Conservation (phyloP, 1,140 invertebrate genomes). For the Helicoverpa zea region DNA sequence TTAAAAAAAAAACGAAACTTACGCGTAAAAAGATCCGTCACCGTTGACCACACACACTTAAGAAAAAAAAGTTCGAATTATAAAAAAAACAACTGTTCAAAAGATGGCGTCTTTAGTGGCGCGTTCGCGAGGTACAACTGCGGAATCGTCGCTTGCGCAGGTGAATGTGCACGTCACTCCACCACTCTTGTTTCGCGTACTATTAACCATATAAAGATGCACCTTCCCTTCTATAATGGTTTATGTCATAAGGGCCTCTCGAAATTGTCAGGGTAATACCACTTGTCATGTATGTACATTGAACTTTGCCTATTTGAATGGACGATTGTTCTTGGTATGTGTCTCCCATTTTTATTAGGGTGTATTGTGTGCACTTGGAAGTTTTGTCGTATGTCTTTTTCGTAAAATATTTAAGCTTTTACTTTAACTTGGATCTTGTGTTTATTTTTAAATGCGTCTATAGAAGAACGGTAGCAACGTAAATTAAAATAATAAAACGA, state of each 20-base stretch:
- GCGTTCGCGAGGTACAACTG: slow-evolving; percentile 73
- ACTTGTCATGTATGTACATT: slow-evolving; percentile 74
- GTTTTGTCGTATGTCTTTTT: neutral
- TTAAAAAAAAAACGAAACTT: slow-evolving; percentile 63
- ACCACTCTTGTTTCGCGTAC: slow-evolving; percentile 75
- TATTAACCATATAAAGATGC: slow-evolving; percentile 60
- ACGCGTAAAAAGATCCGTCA: slow-evolving; percentile 60
- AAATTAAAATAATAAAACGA: no score
- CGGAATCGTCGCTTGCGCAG: slow-evolving; percentile 73
- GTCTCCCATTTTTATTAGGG: slow-evolving; percentile 69
- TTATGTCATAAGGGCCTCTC: slow-evolving; percentile 57
- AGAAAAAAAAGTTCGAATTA: slow-evolving; percentile 58
- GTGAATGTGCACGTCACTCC: slow-evolving; percentile 78
- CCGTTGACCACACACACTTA: slow-evolving; percentile 71
- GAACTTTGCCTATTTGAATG: slow-evolving; percentile 78
- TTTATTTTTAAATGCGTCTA: no score
- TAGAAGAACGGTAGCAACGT: no score
- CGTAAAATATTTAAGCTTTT: neutral
- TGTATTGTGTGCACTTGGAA: slow-evolving; percentile 5
- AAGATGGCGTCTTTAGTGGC: slow-evolving; percentile 63
- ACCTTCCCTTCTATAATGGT: slow-evolving; percentile 55
- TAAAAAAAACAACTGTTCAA: slow-evolving; percentile 59
- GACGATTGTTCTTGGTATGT: slow-evolving; percentile 65
- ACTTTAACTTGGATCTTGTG: neutral
- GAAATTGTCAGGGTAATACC: slow-evolving; percentile 67